These are phyloP conservation scores for Atethmia centrago DNA, from an alignment of 2,888 invertebrate species.

Conservation along the genomic window DNA sequence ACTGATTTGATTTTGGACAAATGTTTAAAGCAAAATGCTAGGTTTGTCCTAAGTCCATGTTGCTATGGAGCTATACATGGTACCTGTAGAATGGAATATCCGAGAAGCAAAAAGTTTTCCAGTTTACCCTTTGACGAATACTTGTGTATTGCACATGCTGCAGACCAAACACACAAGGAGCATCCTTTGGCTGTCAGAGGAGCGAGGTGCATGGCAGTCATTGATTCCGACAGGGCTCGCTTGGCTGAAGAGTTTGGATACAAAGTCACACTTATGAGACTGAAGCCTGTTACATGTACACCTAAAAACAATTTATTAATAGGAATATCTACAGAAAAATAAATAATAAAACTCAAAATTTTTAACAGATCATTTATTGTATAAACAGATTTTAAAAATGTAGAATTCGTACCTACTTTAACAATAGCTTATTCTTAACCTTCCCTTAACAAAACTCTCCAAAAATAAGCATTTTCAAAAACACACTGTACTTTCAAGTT, in stretches of 20 bases:
- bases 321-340: slow-evolving; percentile 86
- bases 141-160: slow-evolving; percentile 96
- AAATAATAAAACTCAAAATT: slow-evolving; percentile 56
- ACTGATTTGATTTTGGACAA: slow-evolving; percentile 97
- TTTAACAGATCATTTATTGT: slow-evolving; percentile 71
- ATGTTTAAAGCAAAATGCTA: slow-evolving; percentile 94
- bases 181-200: slow-evolving; percentile 94
- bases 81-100: slow-evolving; percentile 95
- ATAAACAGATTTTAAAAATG: slow-evolving; percentile 69
- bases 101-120: slow-evolving; percentile 93
- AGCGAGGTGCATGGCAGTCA: slow-evolving; percentile 95
- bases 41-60: slow-evolving; percentile 97
- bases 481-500: slow-evolving; percentile 27
- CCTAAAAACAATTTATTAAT: slow-evolving; percentile 97
- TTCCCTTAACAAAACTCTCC: slow-evolving; percentile 29
- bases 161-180: slow-evolving; percentile 96
- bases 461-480: slow-evolving; percentile 37
- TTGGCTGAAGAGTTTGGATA: slow-evolving; percentile 95
- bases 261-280: slow-evolving; percentile 93
- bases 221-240: slow-evolving; percentile 96
- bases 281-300: slow-evolving; percentile 95
- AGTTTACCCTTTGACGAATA: slow-evolving; percentile 91
- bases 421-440: slow-evolving; percentile 45
- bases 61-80: slow-evolving; percentile 97
- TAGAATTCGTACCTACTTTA: slow-evolving; percentile 55